A percentile compares a stretch with the other conserved stretches of the same genome.
phyloP scores from a whole-genome alignment of 2,797 vertebrate genomes.

The Morus bassanus region DNA sequence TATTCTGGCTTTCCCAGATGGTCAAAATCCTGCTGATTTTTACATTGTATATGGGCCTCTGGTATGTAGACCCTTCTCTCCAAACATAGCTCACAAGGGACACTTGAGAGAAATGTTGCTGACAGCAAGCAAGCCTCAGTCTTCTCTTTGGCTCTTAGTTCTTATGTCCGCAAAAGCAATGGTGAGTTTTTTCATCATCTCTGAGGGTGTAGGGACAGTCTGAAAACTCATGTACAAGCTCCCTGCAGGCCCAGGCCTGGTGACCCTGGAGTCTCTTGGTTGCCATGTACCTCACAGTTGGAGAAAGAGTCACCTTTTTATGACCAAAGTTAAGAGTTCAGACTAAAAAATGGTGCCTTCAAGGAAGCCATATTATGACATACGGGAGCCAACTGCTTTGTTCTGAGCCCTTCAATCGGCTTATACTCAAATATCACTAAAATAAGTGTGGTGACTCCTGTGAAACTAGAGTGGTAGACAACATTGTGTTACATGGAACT shows the following conservation, averaged over 20 bases:
- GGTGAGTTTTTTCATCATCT: neutral
- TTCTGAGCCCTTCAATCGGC: neutral
- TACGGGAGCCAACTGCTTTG: neutral
- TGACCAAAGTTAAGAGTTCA: neutral
- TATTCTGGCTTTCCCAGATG: neutral
- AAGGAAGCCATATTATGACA: neutral
- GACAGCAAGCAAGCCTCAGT: neutral
- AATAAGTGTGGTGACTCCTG: neutral
- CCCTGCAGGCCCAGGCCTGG: neutral
- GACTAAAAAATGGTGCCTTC: neutral
- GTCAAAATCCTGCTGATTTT: neutral
- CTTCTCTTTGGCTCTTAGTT: neutral
- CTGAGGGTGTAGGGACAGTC: neutral
- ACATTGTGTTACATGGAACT: neutral
- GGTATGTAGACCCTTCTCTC: neutral
- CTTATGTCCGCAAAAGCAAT: neutral
- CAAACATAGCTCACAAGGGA: neutral
- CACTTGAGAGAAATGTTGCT: neutral
- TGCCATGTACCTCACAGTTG: neutral
- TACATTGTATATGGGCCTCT: neutral
- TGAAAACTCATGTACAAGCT: neutral
- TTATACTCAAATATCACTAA: neutral
- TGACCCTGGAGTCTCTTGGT: neutral
- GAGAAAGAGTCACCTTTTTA: neutral
- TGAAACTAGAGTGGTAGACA: neutral